Evolutionary conservation across 2,888 invertebrate species (phyloP).

Genomic region (Peribatodes rhomboidaria): DNA sequence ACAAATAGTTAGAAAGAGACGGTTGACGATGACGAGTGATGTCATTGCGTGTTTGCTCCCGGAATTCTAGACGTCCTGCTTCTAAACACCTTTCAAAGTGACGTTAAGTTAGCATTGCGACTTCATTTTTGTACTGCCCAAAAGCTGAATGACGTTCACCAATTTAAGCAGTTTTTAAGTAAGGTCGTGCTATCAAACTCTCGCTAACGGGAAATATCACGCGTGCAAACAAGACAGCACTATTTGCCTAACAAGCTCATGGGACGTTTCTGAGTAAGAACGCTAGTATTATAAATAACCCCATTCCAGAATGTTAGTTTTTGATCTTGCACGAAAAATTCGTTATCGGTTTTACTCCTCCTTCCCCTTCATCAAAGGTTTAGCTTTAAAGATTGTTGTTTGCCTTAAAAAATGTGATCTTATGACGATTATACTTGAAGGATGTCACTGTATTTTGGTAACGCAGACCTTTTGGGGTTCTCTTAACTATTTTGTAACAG

Average conservation of each 20-base stretch:
- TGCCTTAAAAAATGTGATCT: slow-evolving; percentile 87
- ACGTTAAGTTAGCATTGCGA: too few species aligned
- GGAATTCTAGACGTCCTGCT: too few species aligned
- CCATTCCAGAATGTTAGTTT: slow-evolving; percentile 66
- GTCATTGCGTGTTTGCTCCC: too few species aligned
- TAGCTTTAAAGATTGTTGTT: slow-evolving; percentile 86
- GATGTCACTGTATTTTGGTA: slow-evolving; percentile 69
- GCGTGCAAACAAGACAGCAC: slow-evolving; percentile 2
- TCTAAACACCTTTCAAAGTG: too few species aligned
- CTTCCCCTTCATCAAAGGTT: slow-evolving; percentile 72
- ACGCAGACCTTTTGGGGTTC: slow-evolving; percentile 50
- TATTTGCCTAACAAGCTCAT: neutral
- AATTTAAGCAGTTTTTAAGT: too few species aligned
- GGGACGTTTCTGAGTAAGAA: neutral
- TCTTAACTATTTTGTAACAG: too few species aligned
- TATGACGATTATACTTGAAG: slow-evolving; percentile 84
- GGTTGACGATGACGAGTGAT: too few species aligned
- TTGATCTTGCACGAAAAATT: slow-evolving; percentile 55
- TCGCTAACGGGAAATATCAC: neutral
- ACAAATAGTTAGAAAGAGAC: too few species aligned
- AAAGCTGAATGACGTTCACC: too few species aligned
- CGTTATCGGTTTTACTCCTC: slow-evolving; percentile 72
- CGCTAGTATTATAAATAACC: slow-evolving; percentile 55
- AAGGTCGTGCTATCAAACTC: neutral
- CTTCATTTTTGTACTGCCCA: too few species aligned